These are phyloP conservation scores for Phania funesta DNA, from an alignment of 2,888 invertebrate species.

Conservation along the genomic window DNA sequence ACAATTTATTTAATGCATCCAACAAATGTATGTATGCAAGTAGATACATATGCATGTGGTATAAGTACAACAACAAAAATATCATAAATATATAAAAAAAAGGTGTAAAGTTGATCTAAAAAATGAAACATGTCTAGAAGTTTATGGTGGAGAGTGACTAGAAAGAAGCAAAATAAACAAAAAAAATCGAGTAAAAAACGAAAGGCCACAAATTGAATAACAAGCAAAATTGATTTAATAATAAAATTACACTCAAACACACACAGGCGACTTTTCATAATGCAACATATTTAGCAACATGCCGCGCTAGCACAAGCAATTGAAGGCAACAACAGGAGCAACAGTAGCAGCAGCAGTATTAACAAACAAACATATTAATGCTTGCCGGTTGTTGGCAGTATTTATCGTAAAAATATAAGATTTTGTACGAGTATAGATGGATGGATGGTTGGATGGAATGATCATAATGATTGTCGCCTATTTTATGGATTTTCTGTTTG, in stretches of 20 bases:
- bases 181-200: constrained; percentile 14
- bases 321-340: constrained; percentile 6
- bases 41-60: constrained; percentile 33
- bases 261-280: constrained; percentile 48
- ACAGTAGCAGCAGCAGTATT: neutral
- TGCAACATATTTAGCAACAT: constrained; percentile 61
- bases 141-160: constrained; percentile 39
- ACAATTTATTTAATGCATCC: constrained; percentile 59
- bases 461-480: constrained; percentile 67
- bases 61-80: constrained; percentile 16
- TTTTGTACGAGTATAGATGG: constrained; percentile 12
- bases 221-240: constrained; percentile 68
- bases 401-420: constrained; percentile 17
- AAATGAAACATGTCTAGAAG: constrained; percentile 59
- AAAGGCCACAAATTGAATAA: constrained; percentile 64
- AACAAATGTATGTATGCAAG: constrained; percentile 43
- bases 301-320: constrained; percentile 42
- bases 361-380: constrained; percentile 20
- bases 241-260: constrained; percentile 53
- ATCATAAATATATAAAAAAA: constrained; percentile 55
- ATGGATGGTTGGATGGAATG: constrained; percentile 36
- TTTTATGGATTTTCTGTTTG: constrained; percentile 59
- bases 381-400: neutral
- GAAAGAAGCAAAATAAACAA: constrained; percentile 1
- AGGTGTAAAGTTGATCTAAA: constrained; percentile 67